A percentile compares a stretch with the other conserved stretches of the same genome.
Evolutionary conservation across 2,113 vertebrate genomes (phyloP).

Genomic region (Potamarius usumacintae): DNA sequence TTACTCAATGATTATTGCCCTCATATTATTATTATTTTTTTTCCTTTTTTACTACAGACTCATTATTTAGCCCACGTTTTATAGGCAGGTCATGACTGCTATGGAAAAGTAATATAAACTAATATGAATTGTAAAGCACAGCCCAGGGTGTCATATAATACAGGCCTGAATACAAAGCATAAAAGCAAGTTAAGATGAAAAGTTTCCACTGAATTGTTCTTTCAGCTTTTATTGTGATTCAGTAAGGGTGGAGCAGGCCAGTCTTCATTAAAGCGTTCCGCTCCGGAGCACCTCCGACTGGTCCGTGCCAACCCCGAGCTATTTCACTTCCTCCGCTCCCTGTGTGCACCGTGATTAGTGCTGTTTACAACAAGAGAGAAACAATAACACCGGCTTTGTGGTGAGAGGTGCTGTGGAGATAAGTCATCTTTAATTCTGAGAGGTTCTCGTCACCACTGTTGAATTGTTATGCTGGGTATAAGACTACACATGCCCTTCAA

Average conservation of each 20-base stretch:
- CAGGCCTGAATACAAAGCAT: slow-evolving; percentile 22
- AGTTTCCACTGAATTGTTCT: slow-evolving; percentile 46
- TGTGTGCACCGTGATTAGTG: slow-evolving; percentile 70
- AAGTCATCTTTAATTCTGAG: slow-evolving; percentile 70
- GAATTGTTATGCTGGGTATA: not conserved
- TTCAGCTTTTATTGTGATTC: slow-evolving; percentile 67
- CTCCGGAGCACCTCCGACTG: slow-evolving; percentile 64
- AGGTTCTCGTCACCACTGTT: slow-evolving; percentile 3
- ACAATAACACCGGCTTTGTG: slow-evolving; percentile 66
- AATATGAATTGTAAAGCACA: slow-evolving; percentile 27
- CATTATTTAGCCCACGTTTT: slow-evolving; percentile 22
- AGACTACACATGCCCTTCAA: not conserved
- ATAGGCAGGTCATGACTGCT: slow-evolving; percentile 30
- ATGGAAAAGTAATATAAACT: slow-evolving; percentile 35
- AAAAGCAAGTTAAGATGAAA: slow-evolving; percentile 11
- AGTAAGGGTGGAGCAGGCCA: slow-evolving; percentile 62
- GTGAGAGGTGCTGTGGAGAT: slow-evolving; percentile 73
- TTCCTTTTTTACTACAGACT: slow-evolving; percentile 1
- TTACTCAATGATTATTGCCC: slow-evolving; percentile 15
- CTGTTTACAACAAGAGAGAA: slow-evolving; percentile 72
- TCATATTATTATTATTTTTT: not conserved
- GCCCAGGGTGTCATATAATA: not conserved
- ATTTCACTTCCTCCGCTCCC: slow-evolving; percentile 62
- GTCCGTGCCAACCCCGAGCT: slow-evolving; percentile 67
- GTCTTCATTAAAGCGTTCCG: slow-evolving; percentile 76